Evolutionary conservation across 2,113 vertebrate species (phyloP).

Genomic region (Gobio gobio): DNA sequence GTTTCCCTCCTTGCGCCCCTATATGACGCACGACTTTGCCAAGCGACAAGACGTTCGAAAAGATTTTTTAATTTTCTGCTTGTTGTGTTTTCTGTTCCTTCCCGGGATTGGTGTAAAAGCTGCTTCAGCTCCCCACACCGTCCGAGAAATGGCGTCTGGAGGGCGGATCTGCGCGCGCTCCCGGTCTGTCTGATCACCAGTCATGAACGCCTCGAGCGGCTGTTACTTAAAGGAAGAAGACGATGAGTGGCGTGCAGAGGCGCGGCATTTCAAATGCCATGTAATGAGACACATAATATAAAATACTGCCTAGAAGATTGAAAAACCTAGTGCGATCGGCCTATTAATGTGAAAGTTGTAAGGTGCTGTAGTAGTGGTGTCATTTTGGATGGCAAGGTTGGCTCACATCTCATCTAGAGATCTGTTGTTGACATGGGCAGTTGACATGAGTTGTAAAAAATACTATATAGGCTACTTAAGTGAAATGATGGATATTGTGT

Average conservation of each 20-base stretch:
- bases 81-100: conserved; percentile 48
- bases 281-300: not conserved
- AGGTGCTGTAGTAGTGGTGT: not conserved
- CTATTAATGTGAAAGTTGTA: not conserved
- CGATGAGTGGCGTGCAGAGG: not conserved
- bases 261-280: conserved; percentile 12
- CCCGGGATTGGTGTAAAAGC: conserved; percentile 53
- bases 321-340: not conserved
- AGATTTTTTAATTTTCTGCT: not conserved
- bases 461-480: not conserved
- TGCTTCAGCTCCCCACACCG: conserved; percentile 53
- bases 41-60: not conserved
- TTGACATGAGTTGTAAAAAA: not conserved
- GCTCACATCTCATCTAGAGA: not conserved
- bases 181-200: conserved; percentile 60
- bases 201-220: conserved; percentile 62
- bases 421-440: not conserved
- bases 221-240: conserved; percentile 48
- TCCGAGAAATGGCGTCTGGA: conserved; percentile 80
- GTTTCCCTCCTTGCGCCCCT: not conserved
- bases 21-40: conserved; percentile 20
- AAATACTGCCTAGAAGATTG: not conserved
- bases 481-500: not conserved
- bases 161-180: conserved; percentile 74
- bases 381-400: not conserved